Conservation (phyloP, 1,140 invertebrate genomes). For the Bradynema listronoti region DNA sequence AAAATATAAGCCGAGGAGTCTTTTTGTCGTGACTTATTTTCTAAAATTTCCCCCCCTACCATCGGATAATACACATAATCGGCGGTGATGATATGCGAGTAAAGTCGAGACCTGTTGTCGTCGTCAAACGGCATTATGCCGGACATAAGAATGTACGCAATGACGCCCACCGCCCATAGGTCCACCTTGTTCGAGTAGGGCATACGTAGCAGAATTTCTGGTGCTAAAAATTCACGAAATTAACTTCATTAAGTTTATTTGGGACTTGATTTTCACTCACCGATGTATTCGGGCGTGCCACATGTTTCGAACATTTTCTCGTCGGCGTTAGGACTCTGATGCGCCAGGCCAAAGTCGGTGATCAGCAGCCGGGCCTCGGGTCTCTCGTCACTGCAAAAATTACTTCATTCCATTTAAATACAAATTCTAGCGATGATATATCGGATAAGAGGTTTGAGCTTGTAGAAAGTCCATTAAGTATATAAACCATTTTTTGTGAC, state of each 20-base stretch:
- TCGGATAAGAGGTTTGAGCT: too few species aligned
- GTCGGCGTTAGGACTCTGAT: constrained; percentile 41
- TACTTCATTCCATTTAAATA: not conserved
- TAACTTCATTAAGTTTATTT: constrained; percentile 11
- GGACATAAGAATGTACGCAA: constrained; percentile 58
- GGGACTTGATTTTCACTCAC: too few species aligned
- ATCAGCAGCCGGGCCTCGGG: constrained; percentile 58
- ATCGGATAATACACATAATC: constrained; percentile 62
- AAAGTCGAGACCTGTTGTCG: constrained; percentile 61
- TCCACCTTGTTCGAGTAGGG: constrained; percentile 61
- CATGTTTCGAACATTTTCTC: constrained; percentile 59
- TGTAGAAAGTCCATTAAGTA: too few species aligned
- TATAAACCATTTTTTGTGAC: too few species aligned
- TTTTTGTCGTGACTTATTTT: not conserved
- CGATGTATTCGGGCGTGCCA: constrained; percentile 53
- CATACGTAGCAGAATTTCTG: constrained; percentile 62
- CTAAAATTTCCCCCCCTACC: constrained; percentile 53
- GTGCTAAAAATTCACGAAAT: constrained; percentile 30
- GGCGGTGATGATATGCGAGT: constrained; percentile 62
- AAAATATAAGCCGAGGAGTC: constrained; percentile 5
- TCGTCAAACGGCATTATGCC: constrained; percentile 64
- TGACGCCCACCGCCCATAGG: constrained; percentile 58
- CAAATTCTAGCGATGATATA: too few species aligned
- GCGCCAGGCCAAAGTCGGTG: constrained; percentile 58
- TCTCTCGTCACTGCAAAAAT: constrained; percentile 47